Conservation (phyloP, 2,113 vertebrate species). For the Pollachius pollachius region DNA sequence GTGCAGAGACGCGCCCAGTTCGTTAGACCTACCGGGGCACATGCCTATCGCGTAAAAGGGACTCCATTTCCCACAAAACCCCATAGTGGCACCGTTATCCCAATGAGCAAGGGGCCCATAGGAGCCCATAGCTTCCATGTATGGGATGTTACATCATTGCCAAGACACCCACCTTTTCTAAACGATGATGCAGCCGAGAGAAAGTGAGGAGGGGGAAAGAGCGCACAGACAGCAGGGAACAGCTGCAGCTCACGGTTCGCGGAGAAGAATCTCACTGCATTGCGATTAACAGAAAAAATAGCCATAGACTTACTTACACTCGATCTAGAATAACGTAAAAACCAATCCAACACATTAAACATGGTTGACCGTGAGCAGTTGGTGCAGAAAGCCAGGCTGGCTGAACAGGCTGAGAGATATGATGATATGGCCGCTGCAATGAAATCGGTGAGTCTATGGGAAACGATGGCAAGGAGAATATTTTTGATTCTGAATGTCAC, state of each 20-base stretch:
- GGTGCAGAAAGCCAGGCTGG: constrained; percentile 99
- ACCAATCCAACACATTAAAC: constrained; percentile 47
- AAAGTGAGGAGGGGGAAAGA: constrained; percentile 40
- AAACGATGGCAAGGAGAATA: neutral
- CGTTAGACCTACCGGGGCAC: too few species aligned
- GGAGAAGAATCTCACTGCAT: constrained; percentile 44
- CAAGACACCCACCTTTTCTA: constrained; percentile 69
- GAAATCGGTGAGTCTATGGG: constrained; percentile 90
- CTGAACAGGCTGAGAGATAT: constrained; percentile 96
- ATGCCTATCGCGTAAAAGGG: too few species aligned
- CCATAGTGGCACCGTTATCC: too few species aligned
- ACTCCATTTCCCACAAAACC: too few species aligned
- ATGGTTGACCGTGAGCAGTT: constrained; percentile 99
- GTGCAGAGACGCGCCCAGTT: too few species aligned
- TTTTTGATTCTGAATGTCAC: neutral
- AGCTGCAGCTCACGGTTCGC: too few species aligned
- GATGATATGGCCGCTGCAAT: constrained; percentile 98
- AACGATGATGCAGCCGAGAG: constrained; percentile 72
- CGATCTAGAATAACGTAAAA: constrained; percentile 40
- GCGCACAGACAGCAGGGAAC: constrained; percentile 24
- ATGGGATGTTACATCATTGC: constrained; percentile 74
- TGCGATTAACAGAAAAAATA: constrained; percentile 59
- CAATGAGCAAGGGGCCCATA: too few species aligned
- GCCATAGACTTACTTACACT: constrained; percentile 33
- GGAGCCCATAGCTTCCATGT: constrained; percentile 49